phyloP scores from a whole-genome alignment of 2,888 invertebrate genomes.

The Drosophila bunnanda region DNA sequence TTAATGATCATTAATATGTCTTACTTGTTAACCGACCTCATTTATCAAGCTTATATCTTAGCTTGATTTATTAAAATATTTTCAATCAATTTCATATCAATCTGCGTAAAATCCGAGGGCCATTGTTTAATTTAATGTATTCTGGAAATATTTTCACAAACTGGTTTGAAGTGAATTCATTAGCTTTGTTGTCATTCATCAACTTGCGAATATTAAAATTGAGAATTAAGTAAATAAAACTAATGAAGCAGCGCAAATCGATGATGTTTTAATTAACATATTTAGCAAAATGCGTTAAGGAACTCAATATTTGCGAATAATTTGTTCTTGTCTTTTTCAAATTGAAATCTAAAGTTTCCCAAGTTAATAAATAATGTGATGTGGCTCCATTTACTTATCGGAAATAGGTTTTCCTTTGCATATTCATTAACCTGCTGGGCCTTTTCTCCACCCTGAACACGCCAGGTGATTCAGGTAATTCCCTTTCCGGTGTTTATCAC shows the following conservation, averaged over 20 bases:
- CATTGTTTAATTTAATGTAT: background rate
- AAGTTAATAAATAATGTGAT: background rate
- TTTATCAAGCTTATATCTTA: background rate
- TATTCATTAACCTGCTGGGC: constrained; percentile 10
- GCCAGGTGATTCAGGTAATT: constrained; percentile 23
- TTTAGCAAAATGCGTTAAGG: background rate
- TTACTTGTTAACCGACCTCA: background rate
- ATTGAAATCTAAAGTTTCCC: background rate
- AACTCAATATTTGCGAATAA: background rate
- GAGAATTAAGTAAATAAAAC: constrained; percentile 8
- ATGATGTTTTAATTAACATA: constrained; percentile 7
- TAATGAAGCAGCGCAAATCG: constrained; percentile 11
- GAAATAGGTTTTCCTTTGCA: constrained; percentile 1
- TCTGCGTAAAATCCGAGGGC: background rate
- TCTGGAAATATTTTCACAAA: constrained; percentile 8
- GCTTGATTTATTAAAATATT: background rate
- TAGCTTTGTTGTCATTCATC: constrained; percentile 4
- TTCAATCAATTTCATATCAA: background rate
- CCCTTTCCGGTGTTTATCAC: constrained; percentile 4
- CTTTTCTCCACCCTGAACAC: constrained; percentile 4
- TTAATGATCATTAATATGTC: background rate
- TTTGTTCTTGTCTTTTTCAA: background rate
- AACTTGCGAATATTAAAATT: background rate
- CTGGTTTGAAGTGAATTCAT: constrained; percentile 4
- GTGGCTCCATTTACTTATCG: constrained; percentile 13